Base-by-base conservation (phyloP, 1,140 invertebrate species). In the Drosophila asahinai region DNA sequence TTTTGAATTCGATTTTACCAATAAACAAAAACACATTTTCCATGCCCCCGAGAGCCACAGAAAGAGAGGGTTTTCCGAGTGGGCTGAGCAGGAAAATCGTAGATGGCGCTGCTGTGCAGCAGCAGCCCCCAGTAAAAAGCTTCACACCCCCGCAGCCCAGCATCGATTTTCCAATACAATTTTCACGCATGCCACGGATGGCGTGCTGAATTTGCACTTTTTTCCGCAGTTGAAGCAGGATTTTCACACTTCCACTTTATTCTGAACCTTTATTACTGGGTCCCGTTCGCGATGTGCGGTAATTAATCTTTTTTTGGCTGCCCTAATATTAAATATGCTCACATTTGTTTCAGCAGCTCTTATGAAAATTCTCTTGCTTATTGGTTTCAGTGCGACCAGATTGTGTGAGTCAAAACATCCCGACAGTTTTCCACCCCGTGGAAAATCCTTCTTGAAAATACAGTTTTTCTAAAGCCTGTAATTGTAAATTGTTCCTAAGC, bases 1-100 rank as follows among this genome's bases (percentile, higher is more conserved):
- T 61, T 78, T 59, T 7, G 12, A 54, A 15, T 36, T 3, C 19
- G 33, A 55, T 25, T 58, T 81, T 75, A 43, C 11, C 60, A 61
- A 80, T 86, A 86, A 86, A 86, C 83, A 86, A 86, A 77, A 86
- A 86, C 82, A 83, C 72, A 80, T 77, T 87, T 83, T 83, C 52
- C 73, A 78, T 70, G 36, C 63, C 36, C 51, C 54, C 74, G 51
- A 55, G 25, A 30, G n/a, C 3, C 33, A 15, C 27, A 54, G 43
- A 45, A 11, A 22, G 12, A 48, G 51, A 19, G 54, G 25, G 54
- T 81, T 80, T 76, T 57, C n/a, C 42, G 51, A 30, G 30, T 40
- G 74, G 12, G 51, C 22, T 33, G 66, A 36, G 22, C 22, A 45
- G 42, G 65, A 78, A 70, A 84, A 70, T 66, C 51, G 40, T 68